A percentile compares a stretch with the other conserved stretches of the same genome.
Evolutionary conservation across 2,113 vertebrate species (phyloP).

Genomic region (Cryptomyrus ogoouensis): DNA sequence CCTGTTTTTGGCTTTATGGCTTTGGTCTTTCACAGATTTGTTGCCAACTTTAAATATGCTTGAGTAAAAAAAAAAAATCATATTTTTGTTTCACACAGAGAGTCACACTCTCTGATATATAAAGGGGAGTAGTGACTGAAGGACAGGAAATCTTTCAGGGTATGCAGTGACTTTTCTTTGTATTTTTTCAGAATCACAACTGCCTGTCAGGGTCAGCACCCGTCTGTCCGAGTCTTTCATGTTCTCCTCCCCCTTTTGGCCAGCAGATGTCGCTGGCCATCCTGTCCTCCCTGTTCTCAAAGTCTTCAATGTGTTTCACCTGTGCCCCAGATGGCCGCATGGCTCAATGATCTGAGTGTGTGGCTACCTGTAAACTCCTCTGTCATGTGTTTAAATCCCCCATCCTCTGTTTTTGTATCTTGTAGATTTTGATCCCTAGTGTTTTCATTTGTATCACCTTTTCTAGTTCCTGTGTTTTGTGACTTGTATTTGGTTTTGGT

Average conservation of each 20-base stretch:
- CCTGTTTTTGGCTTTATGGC: not conserved
- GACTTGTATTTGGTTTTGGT: not conserved
- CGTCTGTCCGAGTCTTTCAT: too few species aligned
- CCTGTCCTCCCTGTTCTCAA: too few species aligned
- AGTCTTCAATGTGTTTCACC: too few species aligned
- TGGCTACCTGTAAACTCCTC: too few species aligned
- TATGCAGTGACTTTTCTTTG: not conserved
- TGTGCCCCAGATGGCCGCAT: too few species aligned
- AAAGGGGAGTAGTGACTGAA: not conserved
- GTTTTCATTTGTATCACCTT: too few species aligned
- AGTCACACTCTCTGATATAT: not conserved
- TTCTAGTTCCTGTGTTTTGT: too few species aligned
- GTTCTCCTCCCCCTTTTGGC: too few species aligned
- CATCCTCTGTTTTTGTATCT: not conserved
- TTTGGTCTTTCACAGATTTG: not conserved
- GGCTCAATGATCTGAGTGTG: too few species aligned
- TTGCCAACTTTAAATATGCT: not conserved
- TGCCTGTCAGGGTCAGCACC: too few species aligned
- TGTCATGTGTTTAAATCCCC: too few species aligned
- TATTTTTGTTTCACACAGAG: not conserved
- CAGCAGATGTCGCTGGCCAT: too few species aligned
- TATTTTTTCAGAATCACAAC: not conserved
- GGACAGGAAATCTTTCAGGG: not conserved
- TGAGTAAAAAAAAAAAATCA: not conserved
- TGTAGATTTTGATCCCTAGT: not conserved